Percentiles rank a stretch among this genome's conserved stretches.
Conservation (phyloP, 1,140 invertebrate species). For the Aphelenchoides fujianensis region DNA sequence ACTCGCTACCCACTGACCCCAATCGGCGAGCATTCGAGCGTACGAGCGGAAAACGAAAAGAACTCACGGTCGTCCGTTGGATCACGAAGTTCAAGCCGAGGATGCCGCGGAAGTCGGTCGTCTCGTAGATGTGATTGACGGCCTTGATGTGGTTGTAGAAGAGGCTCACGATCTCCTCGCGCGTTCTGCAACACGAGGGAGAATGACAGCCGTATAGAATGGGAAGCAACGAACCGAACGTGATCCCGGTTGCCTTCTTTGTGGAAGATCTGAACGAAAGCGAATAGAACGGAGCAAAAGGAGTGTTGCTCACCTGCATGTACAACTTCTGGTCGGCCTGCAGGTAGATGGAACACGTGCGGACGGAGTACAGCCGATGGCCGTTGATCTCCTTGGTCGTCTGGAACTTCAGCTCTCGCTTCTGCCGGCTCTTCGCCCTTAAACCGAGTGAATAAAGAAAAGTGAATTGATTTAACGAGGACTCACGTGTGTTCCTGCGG, state of each 20-base stretch:
- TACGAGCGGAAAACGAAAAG: conserved; percentile 24
- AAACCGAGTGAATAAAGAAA: background rate
- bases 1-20: background rate
- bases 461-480: background rate
- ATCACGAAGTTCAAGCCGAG: conserved; percentile 96
- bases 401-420: conserved; percentile 10
- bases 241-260: conserved; percentile 60
- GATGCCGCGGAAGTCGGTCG: conserved; percentile 88
- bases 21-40: background rate
- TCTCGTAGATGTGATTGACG: conserved; percentile 93
- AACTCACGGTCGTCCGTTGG: conserved; percentile 81
- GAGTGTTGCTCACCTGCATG: too few species aligned
- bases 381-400: conserved; percentile 38
- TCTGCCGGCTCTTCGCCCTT: background rate
- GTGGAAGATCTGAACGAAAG: conserved; percentile 69
- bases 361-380: conserved; percentile 57
- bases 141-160: conserved; percentile 97
- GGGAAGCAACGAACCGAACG: conserved; percentile 37
- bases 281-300: too few species aligned
- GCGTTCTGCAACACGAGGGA: conserved; percentile 66
- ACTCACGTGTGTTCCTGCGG: too few species aligned
- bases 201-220: conserved; percentile 24
- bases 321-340: conserved; percentile 96
- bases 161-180: conserved; percentile 91
- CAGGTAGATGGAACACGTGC: conserved; percentile 87